Conservation (phyloP, 1,140 invertebrate genomes). For the Eueides isabella region DNA sequence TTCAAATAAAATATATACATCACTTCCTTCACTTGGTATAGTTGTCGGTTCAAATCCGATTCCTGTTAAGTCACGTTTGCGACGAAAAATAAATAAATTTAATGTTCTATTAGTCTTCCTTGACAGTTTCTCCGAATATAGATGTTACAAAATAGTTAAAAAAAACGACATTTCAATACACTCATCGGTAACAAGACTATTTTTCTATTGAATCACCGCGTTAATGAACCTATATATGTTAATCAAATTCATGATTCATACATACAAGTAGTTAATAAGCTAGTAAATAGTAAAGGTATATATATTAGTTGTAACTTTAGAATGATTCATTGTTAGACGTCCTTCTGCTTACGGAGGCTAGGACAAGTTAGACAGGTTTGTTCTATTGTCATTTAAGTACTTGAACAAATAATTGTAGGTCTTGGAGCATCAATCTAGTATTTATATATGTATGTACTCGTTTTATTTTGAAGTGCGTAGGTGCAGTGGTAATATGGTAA, state of each 20-base stretch:
- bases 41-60: not conserved
- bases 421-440: not conserved
- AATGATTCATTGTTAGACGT: not conserved
- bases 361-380: conserved; percentile 1
- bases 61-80: too few species aligned
- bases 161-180: not conserved
- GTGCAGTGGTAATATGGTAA: not conserved
- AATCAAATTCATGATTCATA: not conserved
- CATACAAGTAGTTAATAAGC: not conserved
- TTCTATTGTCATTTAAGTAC: not conserved
- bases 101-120: too few species aligned
- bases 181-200: not conserved
- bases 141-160: not conserved
- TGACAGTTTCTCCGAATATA: not conserved
- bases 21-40: too few species aligned
- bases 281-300: not conserved
- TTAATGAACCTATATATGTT: not conserved
- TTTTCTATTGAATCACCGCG: not conserved
- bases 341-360: not conserved
- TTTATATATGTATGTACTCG: not conserved
- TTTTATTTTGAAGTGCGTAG: not conserved
- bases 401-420: not conserved
- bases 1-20: too few species aligned
- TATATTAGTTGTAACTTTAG: conserved; percentile 6
- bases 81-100: too few species aligned